Conservation (phyloP, 2,113 vertebrate species). For the Clarias gariepinus region DNA sequence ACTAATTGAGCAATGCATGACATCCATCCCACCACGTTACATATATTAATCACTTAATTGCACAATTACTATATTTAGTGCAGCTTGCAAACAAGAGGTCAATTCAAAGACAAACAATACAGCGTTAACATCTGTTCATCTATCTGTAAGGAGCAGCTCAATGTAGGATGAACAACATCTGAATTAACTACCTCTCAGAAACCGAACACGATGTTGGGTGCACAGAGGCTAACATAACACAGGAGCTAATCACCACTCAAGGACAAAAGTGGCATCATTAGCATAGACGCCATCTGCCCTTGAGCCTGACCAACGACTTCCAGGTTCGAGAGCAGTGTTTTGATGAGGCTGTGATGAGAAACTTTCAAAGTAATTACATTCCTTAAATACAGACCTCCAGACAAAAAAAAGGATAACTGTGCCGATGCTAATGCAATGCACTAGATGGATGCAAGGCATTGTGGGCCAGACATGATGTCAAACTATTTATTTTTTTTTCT, state of each 20-base stretch:
- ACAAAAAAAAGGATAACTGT: background rate
- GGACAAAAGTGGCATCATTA: conserved; percentile 55
- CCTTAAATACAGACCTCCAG: background rate
- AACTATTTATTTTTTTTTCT: no score
- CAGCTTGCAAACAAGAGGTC: background rate
- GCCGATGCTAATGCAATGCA: background rate
- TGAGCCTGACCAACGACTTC: background rate
- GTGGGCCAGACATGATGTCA: background rate
- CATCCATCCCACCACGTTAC: background rate
- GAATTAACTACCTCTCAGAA: background rate
- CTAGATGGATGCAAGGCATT: background rate
- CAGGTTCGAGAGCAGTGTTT: conserved; percentile 1
- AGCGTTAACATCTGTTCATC: background rate
- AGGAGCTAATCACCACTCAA: conserved; percentile 47
- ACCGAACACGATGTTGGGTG: conserved; percentile 18
- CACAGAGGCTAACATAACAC: background rate
- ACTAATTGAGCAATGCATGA: background rate
- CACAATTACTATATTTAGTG: background rate
- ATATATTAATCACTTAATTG: background rate
- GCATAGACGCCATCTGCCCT: conserved; percentile 59
- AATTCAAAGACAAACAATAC: background rate
- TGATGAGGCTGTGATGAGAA: background rate
- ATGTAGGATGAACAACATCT: background rate
- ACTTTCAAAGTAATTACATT: background rate
- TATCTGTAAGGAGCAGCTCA: background rate